Base-by-base conservation (phyloP, 2,113 vertebrate species). In the Abramis brama region DNA sequence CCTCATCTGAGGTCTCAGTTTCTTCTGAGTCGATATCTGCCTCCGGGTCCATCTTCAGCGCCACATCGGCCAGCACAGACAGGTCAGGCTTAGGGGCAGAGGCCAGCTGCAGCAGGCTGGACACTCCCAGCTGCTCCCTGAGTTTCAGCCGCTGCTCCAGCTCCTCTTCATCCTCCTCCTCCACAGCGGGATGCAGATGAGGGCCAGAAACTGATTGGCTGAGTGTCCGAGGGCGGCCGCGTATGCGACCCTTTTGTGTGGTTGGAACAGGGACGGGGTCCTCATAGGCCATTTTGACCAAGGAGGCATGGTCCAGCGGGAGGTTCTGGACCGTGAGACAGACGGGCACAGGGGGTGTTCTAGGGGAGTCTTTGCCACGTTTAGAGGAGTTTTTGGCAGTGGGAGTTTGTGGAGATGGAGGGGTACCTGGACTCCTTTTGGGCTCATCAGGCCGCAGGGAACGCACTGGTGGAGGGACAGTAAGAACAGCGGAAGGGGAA, bases 311-410 rank as follows among this genome's bases (percentile, higher is more conserved):
- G 91, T 98, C 97, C 91, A 96, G 87, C 0, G 97, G 97, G 71
- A 98, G 93, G 90, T 97, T 97, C 86, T 96, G 95, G 86, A 97
- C 96, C 4, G 97, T 97, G 89, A 95, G 94, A 85, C 95, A 96
- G 47, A 95, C 92, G 6, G 92, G 89, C 0, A 80, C n/a, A 6
- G 86, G 78, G 1, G 90, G 66, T 4, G 91, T 87, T 84, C 89
- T 93, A n/a, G 92, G 91, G 2, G 90, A 89, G 57, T 94, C 93
- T 89, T 93, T 94, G 30, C 91, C 89, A 1, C 94, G 91, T 86
- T 92, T 93, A 30, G 89, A 88, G 0, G 94, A 89, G 21, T 91
- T 91, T 77, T 94, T 94, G 84, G 79, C 36, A 3, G 82, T 91
- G 1, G 90, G 84, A 30, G 82, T 84, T 73, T 92, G 93, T 0